phyloP scores from a whole-genome alignment of 2,888 invertebrate species.

The Bombyx huttoni region DNA sequence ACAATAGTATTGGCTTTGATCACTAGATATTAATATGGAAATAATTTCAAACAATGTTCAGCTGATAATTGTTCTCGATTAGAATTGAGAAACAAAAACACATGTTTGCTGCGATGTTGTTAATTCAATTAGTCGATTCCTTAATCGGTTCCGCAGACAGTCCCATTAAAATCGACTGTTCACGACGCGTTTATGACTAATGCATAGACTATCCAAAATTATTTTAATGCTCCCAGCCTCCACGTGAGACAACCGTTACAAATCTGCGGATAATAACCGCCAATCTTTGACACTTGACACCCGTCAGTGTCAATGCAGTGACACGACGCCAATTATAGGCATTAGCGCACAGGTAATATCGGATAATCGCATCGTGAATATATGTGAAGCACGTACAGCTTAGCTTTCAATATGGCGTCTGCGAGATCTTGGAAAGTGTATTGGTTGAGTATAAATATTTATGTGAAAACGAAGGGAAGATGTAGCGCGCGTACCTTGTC shows the following conservation, averaged over 20 bases:
- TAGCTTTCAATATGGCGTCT: slow-evolving; percentile 28
- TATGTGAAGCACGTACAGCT: slow-evolving; percentile 27
- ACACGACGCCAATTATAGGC: slow-evolving; percentile 31
- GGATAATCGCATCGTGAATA: slow-evolving; percentile 32
- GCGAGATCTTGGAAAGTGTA: no score
- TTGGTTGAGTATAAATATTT: no score
- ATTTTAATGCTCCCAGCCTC: no score
- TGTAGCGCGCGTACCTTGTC: no score
- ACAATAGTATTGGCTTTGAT: not conserved
- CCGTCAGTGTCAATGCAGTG: slow-evolving; percentile 27
- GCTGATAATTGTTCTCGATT: not conserved
- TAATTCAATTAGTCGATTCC: not conserved
- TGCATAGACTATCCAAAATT: not conserved
- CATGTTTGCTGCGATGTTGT: not conserved
- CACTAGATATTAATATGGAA: not conserved
- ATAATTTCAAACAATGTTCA: not conserved
- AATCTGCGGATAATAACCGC: slow-evolving; percentile 24
- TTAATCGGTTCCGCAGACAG: not conserved
- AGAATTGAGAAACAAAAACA: not conserved
- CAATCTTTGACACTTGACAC: slow-evolving; percentile 39
- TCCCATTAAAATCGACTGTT: not conserved
- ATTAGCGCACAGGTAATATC: slow-evolving; percentile 26
- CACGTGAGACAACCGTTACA: not conserved
- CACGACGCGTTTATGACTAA: not conserved
- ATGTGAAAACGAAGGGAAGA: no score